Evolutionary conservation across 2,888 invertebrate genomes (phyloP), one percentile per base, ranked within the genome.

Genomic region (Erebia aethiops): DNA sequence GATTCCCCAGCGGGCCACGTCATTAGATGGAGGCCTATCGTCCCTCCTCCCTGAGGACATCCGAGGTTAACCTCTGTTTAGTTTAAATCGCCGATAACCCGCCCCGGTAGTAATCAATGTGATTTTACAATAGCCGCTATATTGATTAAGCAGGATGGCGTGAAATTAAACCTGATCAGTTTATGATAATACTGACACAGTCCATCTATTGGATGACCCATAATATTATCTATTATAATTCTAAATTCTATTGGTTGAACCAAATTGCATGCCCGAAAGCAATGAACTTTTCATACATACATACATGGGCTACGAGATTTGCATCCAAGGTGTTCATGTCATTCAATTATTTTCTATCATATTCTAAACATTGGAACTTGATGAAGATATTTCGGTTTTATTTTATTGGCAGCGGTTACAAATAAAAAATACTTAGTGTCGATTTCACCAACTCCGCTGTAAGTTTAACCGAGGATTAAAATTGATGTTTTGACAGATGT

Each of bases 61-160:
- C 43, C 66, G 71, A 57, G 73, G 73, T 73, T 73, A 73, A 73
- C 73, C 73, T 71, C 73, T 71, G 71, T 71, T 73, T 73, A 73
- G 73, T 73, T 73, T 73, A 73, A 71, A 73, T 73, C 71, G 73
- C 61, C 71, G 73, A 73, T 73, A 73, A 68, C 67, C 72, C 72
- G 70, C 71, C 73, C 73, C 51, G 60, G 68, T 54, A 71, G 73
- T 71, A 73, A 73, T 73, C 73, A 66, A 71, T 73, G 73, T 65
- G 70, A 68, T 65, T 68, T 65, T 61, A 73, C 71, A 65, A 72
- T 56, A 56, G 51, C n/a, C 46, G 56, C 61, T 49, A 65, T 61
- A 70, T 71, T 67, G 62, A 56, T 56, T 70, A 35, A 65, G 56
- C 67, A 21, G 54, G 58, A 64, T 2, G 49, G 62, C 62, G 67